Conservation (phyloP, 2,888 invertebrate species). For the Sinohyriopsis cumingii region DNA sequence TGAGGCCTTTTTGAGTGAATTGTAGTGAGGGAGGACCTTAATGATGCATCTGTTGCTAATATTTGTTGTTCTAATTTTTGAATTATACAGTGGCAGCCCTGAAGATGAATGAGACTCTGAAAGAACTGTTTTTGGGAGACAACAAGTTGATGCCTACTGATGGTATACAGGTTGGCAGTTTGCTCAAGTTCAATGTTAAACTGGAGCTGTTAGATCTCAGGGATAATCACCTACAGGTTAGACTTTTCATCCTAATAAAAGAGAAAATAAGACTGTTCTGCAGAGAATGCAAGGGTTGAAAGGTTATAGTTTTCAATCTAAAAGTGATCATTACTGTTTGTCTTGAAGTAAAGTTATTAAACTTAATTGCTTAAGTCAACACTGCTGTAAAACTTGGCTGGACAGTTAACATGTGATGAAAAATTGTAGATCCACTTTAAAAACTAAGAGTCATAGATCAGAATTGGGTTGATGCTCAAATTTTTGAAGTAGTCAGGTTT, state of each 20-base stretch:
- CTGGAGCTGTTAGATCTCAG: conserved; percentile 88
- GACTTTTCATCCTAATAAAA: not conserved
- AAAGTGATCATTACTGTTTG: not conserved
- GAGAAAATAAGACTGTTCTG: not conserved
- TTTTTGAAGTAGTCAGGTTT: too few relatives aligned
- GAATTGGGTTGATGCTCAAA: too few relatives aligned
- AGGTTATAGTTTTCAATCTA: not conserved
- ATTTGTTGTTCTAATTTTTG: conserved; percentile 3
- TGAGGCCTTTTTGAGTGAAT: too few relatives aligned
- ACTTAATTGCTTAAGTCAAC: too few relatives aligned
- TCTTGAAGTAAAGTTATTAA: too few relatives aligned
- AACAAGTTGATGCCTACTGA: conserved; percentile 84
- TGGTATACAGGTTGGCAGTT: conserved; percentile 83
- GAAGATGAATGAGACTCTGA: conserved; percentile 82
- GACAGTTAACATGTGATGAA: too few relatives aligned
- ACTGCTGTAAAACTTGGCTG: too few relatives aligned
- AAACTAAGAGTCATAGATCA: too few relatives aligned
- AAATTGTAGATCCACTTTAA: too few relatives aligned
- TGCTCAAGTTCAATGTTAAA: conserved; percentile 83
- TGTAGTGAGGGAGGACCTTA: too few relatives aligned
- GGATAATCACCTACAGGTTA: conserved; percentile 74
- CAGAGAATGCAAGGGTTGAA: not conserved
- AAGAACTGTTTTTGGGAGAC: conserved; percentile 88
- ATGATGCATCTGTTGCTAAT: not conserved
- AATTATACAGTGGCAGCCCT: conserved; percentile 81